Conservation (phyloP, 2,888 invertebrate genomes). For the Hirtodrosophila confusa region DNA sequence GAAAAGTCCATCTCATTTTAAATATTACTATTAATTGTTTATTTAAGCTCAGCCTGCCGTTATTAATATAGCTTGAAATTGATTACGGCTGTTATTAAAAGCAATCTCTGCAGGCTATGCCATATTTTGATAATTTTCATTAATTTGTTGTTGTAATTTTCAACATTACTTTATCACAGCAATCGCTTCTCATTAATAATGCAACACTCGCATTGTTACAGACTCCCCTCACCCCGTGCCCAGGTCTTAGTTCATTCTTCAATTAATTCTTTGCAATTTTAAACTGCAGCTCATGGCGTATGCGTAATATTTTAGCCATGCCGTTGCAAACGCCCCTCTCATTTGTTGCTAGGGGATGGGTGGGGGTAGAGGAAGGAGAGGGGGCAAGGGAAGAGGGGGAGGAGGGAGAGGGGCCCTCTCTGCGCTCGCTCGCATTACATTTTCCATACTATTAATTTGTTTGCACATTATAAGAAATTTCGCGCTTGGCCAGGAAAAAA, state of each 20-base stretch:
- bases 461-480: conserved; percentile 50
- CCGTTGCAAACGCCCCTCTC: conserved; percentile 18
- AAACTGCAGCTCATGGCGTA: conserved; percentile 53
- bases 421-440: conserved; percentile 51
- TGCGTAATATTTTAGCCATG: conserved; percentile 64
- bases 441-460: conserved; percentile 68
- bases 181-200: conserved; percentile 36
- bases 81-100: conserved; percentile 2
- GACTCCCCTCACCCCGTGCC: conserved; percentile 1
- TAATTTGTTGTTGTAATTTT: conserved; percentile 16
- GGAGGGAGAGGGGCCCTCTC: conserved; percentile 9
- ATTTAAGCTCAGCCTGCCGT: conserved; percentile 6
- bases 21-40: neutral
- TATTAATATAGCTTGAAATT: conserved; percentile 9
- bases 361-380: no score
- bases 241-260: conserved; percentile 22
- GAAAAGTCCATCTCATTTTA: neutral
- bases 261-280: conserved; percentile 60
- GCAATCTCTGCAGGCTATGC: no score
- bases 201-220: conserved; percentile 18
- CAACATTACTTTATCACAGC: conserved; percentile 29
- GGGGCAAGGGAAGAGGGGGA: neutral
- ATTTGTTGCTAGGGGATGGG: conserved; percentile 2
- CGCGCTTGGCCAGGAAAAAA: conserved; percentile 26
- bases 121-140: neutral